Evolutionary conservation across 2,797 vertebrate genomes (phyloP), one percentile per base, ranked within the genome.

Genomic region (Eutrigla gurnardus): DNA sequence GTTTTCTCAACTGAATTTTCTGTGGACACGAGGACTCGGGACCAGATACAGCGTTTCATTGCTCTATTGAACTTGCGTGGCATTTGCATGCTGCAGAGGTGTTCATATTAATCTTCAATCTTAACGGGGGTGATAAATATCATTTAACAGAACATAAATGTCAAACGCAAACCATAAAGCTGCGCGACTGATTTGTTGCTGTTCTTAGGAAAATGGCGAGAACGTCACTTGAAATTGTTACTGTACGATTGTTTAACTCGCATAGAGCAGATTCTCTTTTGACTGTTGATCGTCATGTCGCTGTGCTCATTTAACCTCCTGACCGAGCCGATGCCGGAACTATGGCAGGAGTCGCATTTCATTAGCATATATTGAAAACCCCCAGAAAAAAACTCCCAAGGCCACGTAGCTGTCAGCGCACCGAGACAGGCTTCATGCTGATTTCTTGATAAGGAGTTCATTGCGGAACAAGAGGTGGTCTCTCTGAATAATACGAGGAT

Each of bases 381-480:
- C 25, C 54, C 50, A 64, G 57, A 70, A 50, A 70, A 50, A 25
- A 36, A 13, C 50, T 68, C 13, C 10, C 37, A 50, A 53, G 58
- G 69, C 33, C 1, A 37, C 57, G 18, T 43, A 18, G 47, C 65
- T 57, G 81, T 80, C 65, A 32, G 25, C 39, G 50, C 69, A 66
- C 75, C 69, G 77, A 78, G 80, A 82, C 73, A 72, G 76, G 68
- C 60, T 58, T 80, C 59, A 60, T 55, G 78, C 70, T 83, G 80
- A 81, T 84, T 78, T 63, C 61, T 70, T 83, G 78, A 86, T 83
- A 81, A 88, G 87, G 75, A 75, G 59, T 77, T 80, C 70, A 46
- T 40, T 47, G 59, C 37, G 36, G 60, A 79, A 73, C 61, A 59
- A 70, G 72, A 65, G 65, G 54, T 52, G 54, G 39, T 68, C 14